These are phyloP conservation scores for Eupleurogrammus muticus DNA, from an alignment of 2,797 vertebrate genomes.

Conservation along the genomic window DNA sequence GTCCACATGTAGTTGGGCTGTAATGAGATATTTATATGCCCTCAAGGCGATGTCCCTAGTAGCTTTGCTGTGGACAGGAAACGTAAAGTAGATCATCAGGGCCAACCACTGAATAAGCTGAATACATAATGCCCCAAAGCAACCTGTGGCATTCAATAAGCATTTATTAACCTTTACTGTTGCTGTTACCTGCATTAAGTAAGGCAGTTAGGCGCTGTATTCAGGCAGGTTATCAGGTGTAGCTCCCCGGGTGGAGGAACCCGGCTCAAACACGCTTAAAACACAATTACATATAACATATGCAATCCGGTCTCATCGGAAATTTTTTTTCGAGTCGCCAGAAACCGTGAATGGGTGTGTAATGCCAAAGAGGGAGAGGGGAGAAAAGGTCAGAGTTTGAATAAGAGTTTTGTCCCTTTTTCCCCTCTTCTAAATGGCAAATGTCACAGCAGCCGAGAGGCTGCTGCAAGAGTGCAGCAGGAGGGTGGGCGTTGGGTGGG, in stretches of 20 bases:
- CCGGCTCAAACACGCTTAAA: constrained; percentile 28
- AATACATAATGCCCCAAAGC: constrained; percentile 73
- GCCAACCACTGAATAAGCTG: constrained; percentile 61
- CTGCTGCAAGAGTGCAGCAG: constrained; percentile 25
- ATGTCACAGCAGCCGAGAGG: constrained; percentile 70
- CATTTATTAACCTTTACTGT: constrained; percentile 82
- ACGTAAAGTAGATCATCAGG: constrained; percentile 66
- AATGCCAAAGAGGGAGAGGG: constrained; percentile 24
- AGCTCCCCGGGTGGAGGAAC: constrained; percentile 26
- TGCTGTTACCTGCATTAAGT: constrained; percentile 65
- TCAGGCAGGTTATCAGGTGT: constrained; percentile 47
- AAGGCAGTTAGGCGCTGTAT: constrained; percentile 36
- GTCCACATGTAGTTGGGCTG: constrained; percentile 44
- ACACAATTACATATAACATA: constrained; percentile 14
- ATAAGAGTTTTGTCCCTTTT: constrained; percentile 59
- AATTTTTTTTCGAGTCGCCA: constrained; percentile 15
- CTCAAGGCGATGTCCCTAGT: constrained; percentile 56
- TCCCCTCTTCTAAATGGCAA: constrained; percentile 72
- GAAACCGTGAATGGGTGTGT: constrained; percentile 34
- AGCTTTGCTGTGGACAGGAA: constrained; percentile 49
- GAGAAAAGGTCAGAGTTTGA: constrained; percentile 78
- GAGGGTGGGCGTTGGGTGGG: constrained; percentile 27
- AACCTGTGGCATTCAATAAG: constrained; percentile 76
- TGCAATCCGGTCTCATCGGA: constrained; percentile 6
- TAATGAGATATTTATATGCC: constrained; percentile 73